Base-by-base conservation (phyloP, 2,888 invertebrate species). In the Eupithecia tripunctaria region DNA sequence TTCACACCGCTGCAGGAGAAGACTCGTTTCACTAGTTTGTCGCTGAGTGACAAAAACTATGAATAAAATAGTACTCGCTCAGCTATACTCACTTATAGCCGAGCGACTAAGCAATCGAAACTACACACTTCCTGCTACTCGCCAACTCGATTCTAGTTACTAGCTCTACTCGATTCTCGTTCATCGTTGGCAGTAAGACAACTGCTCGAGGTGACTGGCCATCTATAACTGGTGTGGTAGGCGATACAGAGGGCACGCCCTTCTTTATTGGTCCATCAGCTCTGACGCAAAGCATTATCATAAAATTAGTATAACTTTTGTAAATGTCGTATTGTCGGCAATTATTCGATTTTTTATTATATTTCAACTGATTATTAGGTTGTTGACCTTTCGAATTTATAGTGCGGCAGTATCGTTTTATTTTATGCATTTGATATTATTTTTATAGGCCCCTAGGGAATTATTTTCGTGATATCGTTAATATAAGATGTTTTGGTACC, bases 271-370 rank as follows among this genome's bases (percentile, higher is more conserved):
- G 62, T 18, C 21, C n/a, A 51, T 21, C 62, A 12, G 32, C 4
- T 63, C n/a, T 12, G 32, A 21, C 36, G 12, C 32, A 32, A 36
- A 32, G n/a, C 36, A 63, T 63, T 63, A 63, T 63, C 62, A 63
- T 63, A 63, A 32, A 63, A 63, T 63, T 41, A 66, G 12, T 62
- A 77, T 75, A 73, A 73, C 62, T 77, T 71, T 70, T 38, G 21
- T 21, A 15, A 32, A 36, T 63, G 36, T 32, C 62, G 12, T 32
- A 32, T 36, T 18, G 18, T 36, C 62, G 18, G 32, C n/a, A n/a
- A 25, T 63, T 29, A 63, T 63, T 62, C 62, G 5, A 63, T n/a
- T 21, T 25, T 32, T 63, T 63, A 63, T 63, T 18, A 63, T 63
- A 32, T 32, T 32, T 63, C n/a, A 66, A 68, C 3, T 70, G 56